Evolutionary conservation across 2,888 invertebrate genomes (phyloP).

Genomic region (Ophonus ardosiacus): DNA sequence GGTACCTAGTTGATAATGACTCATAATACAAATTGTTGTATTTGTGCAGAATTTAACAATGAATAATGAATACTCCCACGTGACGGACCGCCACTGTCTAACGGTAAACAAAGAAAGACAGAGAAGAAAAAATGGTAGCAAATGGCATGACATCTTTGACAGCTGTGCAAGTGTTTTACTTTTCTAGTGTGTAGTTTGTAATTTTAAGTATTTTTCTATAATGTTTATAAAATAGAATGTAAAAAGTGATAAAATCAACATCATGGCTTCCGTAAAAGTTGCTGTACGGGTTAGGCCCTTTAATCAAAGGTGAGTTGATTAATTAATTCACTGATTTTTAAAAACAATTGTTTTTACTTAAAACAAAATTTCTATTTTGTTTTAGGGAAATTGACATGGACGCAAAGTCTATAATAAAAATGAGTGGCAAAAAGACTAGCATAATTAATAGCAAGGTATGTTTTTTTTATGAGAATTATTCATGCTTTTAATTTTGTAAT

Average conservation of each 20-base stretch:
- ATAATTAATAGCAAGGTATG: constrained; percentile 85
- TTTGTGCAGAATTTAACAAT: not conserved
- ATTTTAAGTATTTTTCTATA: constrained; percentile 44
- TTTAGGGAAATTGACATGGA: constrained; percentile 91
- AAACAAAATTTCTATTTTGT: constrained; percentile 67
- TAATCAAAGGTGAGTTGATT: constrained; percentile 85
- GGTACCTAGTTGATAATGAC: no score
- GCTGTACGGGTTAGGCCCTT: constrained; percentile 94
- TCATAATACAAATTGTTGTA: no score
- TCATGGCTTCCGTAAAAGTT: constrained; percentile 95
- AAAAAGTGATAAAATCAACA: constrained; percentile 66
- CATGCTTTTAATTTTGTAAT: not conserved
- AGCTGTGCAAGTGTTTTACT: constrained; percentile 58
- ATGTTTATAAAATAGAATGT: constrained; percentile 56
- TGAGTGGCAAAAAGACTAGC: constrained; percentile 90
- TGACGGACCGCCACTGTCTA: constrained; percentile 60
- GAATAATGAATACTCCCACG: not conserved
- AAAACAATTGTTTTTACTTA: constrained; percentile 69
- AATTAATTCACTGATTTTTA: constrained; percentile 45
- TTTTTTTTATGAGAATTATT: constrained; percentile 52
- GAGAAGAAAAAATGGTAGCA: constrained; percentile 60
- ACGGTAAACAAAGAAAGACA: constrained; percentile 62
- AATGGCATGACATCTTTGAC: constrained; percentile 56
- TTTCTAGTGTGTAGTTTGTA: constrained; percentile 37
- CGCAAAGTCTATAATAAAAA: constrained; percentile 89